phyloP scores from a whole-genome alignment of 2,113 vertebrate genomes.

The Mus musculus region DNA sequence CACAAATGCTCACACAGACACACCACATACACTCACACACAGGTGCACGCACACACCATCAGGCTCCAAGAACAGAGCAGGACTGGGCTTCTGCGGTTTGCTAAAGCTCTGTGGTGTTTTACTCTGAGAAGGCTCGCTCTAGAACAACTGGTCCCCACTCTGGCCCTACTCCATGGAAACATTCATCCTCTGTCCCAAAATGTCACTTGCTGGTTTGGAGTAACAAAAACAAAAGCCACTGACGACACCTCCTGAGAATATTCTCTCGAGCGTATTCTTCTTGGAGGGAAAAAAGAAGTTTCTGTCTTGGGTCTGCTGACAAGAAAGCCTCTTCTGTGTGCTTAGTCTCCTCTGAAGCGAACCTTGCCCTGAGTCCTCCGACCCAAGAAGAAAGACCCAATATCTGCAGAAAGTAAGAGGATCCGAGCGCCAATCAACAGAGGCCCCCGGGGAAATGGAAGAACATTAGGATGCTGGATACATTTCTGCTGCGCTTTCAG shows the following conservation, averaged over 20 bases:
- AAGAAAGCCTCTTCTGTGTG: conserved; percentile 75
- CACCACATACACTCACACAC: not conserved
- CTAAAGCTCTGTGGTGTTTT: not conserved
- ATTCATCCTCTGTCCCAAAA: conserved; percentile 20
- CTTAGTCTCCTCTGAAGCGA: conserved; percentile 69
- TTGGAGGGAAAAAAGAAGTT: conserved; percentile 57
- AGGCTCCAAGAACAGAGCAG: not conserved
- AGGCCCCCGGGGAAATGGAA: conserved; percentile 56
- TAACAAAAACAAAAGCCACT: conserved; percentile 58
- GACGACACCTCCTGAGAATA: conserved; percentile 38
- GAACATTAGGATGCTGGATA: conserved; percentile 37
- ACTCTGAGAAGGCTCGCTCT: not conserved
- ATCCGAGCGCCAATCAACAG: conserved; percentile 64
- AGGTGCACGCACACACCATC: no score
- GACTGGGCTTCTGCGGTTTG: not conserved
- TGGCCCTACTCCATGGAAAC: not conserved
- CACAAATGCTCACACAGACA: no score
- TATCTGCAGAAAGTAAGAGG: conserved; percentile 73
- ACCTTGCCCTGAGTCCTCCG: conserved; percentile 70
- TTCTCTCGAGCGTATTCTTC: conserved; percentile 64
- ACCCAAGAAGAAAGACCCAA: conserved; percentile 33
- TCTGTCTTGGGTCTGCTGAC: conserved; percentile 64
- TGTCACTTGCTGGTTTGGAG: conserved; percentile 24
- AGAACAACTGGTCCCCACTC: not conserved
- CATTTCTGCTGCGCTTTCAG: conserved; percentile 73